Conservation (phyloP, 2,113 vertebrate species). For the Ammospiza caudacuta region DNA sequence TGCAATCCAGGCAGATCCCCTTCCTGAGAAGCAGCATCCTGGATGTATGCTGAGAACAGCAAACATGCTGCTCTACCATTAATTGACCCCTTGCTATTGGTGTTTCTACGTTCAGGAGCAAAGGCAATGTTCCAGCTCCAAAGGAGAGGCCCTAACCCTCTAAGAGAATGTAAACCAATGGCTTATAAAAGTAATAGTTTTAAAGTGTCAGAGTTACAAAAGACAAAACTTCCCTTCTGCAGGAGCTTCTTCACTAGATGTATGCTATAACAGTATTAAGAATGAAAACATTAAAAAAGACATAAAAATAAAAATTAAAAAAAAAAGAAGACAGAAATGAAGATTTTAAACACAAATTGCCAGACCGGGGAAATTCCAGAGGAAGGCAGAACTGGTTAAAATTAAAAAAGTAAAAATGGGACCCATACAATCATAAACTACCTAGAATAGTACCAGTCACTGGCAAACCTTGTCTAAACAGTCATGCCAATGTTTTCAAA, state of each 20-base stretch:
- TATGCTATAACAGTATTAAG: neutral
- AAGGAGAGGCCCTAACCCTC: neutral
- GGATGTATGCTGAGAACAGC: accelerated
- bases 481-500: neutral
- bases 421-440: neutral
- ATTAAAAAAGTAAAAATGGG: neutral
- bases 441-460: neutral
- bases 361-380: neutral
- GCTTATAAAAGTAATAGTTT: neutral
- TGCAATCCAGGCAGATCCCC: neutral
- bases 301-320: too few relatives aligned
- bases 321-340: neutral
- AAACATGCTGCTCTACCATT: neutral
- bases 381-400: neutral
- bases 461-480: neutral
- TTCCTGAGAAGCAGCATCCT: neutral
- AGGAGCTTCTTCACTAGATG: neutral
- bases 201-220: neutral
- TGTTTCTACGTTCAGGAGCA: neutral
- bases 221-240: neutral
- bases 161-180: neutral
- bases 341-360: neutral
- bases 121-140: neutral
- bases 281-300: neutral
- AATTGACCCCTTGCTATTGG: neutral